These are phyloP conservation scores for Spatulosminthurus flaviceps DNA, from an alignment of 2,888 invertebrate species.

Conservation along the genomic window DNA sequence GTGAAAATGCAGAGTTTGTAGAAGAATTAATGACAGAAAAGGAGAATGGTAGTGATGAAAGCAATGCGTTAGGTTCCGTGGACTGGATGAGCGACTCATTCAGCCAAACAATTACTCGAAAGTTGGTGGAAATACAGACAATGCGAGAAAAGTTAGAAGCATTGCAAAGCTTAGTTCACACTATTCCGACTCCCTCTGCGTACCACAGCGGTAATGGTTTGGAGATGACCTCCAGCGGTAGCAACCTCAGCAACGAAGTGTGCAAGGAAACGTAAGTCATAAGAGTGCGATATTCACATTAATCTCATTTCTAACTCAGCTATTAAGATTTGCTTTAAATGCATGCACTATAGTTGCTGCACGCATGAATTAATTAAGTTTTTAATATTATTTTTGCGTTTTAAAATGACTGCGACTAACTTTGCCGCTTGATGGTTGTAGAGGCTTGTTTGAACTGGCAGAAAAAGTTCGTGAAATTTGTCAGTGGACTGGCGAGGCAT, in stretches of 20 bases:
- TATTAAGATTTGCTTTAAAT: too few species aligned
- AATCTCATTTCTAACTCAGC: too few species aligned
- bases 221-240: neutral
- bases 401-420: neutral
- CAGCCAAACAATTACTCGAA: constrained; percentile 31
- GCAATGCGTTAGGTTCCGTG: neutral
- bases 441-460: constrained; percentile 16
- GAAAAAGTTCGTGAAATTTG: constrained; percentile 11
- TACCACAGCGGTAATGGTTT: constrained; percentile 2
- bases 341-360: too few species aligned
- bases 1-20: neutral
- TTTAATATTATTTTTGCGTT: neutral
- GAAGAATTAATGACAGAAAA: constrained; percentile 31
- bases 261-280: neutral
- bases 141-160: constrained; percentile 47
- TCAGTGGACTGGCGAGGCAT: constrained; percentile 18
- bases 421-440: constrained; percentile 21
- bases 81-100: constrained; percentile 20
- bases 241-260: neutral
- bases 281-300: neutral
- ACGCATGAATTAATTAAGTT: neutral
- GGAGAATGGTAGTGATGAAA: neutral
- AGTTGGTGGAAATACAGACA: constrained; percentile 38
- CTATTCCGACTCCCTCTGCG: constrained; percentile 26
- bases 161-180: constrained; percentile 35